Evolutionary conservation across 1,140 invertebrate species (phyloP).

Genomic region (Steinernema feltiae): DNA sequence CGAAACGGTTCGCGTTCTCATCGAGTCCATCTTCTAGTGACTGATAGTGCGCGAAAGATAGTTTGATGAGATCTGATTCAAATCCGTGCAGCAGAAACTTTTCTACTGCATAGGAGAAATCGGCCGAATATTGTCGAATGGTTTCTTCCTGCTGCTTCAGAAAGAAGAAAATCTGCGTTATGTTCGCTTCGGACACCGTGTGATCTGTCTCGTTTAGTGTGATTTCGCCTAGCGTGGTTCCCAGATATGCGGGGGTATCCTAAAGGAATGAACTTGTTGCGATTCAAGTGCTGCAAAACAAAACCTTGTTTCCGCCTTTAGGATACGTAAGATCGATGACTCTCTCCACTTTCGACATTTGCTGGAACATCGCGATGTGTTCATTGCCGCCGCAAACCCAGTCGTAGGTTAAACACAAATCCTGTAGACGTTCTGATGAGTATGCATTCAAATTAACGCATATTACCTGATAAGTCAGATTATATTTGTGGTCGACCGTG

Average conservation of each 20-base stretch:
- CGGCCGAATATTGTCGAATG: slow-evolving; percentile 52
- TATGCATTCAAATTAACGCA: background rate
- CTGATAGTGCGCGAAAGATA: slow-evolving; percentile 56
- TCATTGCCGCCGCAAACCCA: slow-evolving; percentile 53
- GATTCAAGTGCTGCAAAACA: slow-evolving; percentile 16
- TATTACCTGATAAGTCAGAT: slow-evolving; percentile 50
- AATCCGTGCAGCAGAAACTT: slow-evolving; percentile 51
- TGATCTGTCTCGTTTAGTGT: slow-evolving; percentile 45
- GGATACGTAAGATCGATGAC: slow-evolving; percentile 53
- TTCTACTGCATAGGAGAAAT: slow-evolving; percentile 57
- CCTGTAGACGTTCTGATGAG: slow-evolving; percentile 24
- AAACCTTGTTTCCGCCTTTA: slow-evolving; percentile 55
- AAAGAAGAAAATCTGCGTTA: slow-evolving; percentile 57
- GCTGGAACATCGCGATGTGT: slow-evolving; percentile 52
- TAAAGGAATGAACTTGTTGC: slow-evolving; percentile 25
- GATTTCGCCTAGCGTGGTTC: slow-evolving; percentile 52
- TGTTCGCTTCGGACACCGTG: slow-evolving; percentile 47
- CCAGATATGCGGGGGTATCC: slow-evolving; percentile 55
- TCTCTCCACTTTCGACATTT: slow-evolving; percentile 50
- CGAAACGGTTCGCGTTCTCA: slow-evolving; percentile 55
- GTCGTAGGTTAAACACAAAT: slow-evolving; percentile 54
- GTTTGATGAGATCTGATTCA: slow-evolving; percentile 46
- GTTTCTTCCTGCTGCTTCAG: slow-evolving; percentile 50
- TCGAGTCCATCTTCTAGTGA: slow-evolving; percentile 55
- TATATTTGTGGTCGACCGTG: slow-evolving; percentile 50